A percentile compares a stretch with the other conserved stretches of the same genome.
Conservation (phyloP, 2,888 invertebrate species). For the Cephus pygmeus region DNA sequence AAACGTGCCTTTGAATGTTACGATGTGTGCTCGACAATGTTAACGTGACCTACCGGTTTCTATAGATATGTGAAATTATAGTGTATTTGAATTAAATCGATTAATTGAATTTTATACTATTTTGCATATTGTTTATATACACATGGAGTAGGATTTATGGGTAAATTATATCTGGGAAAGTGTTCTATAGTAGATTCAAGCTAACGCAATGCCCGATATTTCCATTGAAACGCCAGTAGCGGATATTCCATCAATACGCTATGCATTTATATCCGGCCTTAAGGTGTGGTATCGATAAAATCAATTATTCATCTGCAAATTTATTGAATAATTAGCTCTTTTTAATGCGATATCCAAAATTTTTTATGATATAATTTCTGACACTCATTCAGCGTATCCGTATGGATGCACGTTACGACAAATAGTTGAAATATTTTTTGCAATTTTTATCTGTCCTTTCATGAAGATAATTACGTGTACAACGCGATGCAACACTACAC, state of each 20-base stretch:
- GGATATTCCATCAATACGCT: background rate
- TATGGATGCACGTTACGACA: background rate
- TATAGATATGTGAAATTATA: background rate
- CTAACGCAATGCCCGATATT: background rate
- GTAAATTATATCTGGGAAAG: background rate
- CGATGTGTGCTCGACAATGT: background rate
- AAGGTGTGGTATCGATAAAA: background rate
- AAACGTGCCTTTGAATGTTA: background rate
- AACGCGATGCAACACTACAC: background rate
- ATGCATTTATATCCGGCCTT: background rate
- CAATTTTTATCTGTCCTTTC: background rate
- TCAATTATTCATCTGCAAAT: background rate
- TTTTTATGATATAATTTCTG: background rate
- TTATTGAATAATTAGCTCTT: background rate
- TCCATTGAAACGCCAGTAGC: background rate
- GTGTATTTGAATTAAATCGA: background rate
- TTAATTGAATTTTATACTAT: background rate
- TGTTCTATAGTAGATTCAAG: background rate
- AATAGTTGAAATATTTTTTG: background rate
- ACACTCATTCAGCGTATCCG: too few relatives aligned
- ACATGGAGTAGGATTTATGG: background rate
- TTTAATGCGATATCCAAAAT: background rate
- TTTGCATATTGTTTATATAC: background rate
- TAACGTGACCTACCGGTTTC: background rate
- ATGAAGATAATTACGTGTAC: background rate